Evolutionary conservation across 2,113 vertebrate genomes (phyloP).

Genomic region (Heliornis fulica): DNA sequence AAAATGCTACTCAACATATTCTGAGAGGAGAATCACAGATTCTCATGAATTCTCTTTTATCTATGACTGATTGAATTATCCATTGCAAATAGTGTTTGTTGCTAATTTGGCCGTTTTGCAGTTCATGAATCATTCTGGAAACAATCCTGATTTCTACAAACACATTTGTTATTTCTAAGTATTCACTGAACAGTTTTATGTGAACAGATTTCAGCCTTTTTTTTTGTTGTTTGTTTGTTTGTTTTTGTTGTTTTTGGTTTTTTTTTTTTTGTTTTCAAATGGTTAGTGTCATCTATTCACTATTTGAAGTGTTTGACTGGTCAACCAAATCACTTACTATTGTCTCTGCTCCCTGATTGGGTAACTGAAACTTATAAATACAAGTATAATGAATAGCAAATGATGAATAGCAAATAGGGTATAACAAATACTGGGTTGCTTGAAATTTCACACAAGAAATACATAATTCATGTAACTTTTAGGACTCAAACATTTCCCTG

Average conservation of each 20-base stretch:
- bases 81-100: slow-evolving; percentile 40
- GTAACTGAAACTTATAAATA: slow-evolving; percentile 47
- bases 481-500: background rate
- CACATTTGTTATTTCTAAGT: slow-evolving; percentile 54
- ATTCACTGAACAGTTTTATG: slow-evolving; percentile 53
- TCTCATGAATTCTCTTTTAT: slow-evolving; percentile 11
- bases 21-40: background rate
- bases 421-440: slow-evolving; percentile 28
- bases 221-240: too few species aligned
- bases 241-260: too few species aligned
- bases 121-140: slow-evolving; percentile 60
- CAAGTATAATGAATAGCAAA: slow-evolving; percentile 49
- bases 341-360: slow-evolving; percentile 41
- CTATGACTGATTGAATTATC: slow-evolving; percentile 34
- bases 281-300: slow-evolving; percentile 40
- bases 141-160: slow-evolving; percentile 43
- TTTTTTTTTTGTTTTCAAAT: slow-evolving; percentile 44
- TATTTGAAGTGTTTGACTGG: slow-evolving; percentile 61
- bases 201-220: slow-evolving; percentile 47
- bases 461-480: slow-evolving; percentile 51
- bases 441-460: slow-evolving; percentile 40
- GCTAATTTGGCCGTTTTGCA: slow-evolving; percentile 52
- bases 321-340: slow-evolving; percentile 57
- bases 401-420: slow-evolving; percentile 56
- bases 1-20: background rate